Evolutionary conservation across 2,797 vertebrate genomes (phyloP).

Genomic region (Clangula hyemalis): DNA sequence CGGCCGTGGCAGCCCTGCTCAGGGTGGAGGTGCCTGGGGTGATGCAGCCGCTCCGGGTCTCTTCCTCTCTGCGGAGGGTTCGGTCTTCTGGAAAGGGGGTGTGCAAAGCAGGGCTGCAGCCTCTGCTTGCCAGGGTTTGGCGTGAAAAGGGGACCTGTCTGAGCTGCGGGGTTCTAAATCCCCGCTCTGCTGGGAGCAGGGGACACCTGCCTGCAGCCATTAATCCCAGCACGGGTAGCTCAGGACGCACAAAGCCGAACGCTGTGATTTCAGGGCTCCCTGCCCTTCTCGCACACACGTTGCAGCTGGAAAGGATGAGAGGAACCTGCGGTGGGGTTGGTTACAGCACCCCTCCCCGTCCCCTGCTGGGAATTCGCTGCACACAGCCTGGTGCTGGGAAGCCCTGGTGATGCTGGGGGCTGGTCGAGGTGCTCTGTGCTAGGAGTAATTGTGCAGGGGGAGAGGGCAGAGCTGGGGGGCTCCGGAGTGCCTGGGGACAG

Average conservation of each 20-base stretch:
- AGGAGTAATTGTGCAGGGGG: background rate
- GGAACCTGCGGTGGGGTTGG: fast-evolving
- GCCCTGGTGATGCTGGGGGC: too few relatives aligned
- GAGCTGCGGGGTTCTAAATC: background rate
- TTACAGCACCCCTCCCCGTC: background rate
- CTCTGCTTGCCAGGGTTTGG: background rate
- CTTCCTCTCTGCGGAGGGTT: background rate
- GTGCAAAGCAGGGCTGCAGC: background rate
- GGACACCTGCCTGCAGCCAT: background rate
- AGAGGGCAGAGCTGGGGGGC: background rate
- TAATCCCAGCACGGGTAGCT: background rate
- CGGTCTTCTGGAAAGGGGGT: background rate
- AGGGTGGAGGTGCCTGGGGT: background rate
- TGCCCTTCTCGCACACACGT: background rate
- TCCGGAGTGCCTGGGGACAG: background rate
- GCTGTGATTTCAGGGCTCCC: background rate
- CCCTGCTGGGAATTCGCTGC: background rate
- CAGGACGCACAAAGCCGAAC: background rate
- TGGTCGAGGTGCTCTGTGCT: background rate
- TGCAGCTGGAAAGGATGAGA: background rate
- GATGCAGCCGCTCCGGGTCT: background rate
- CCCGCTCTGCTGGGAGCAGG: fast-evolving
- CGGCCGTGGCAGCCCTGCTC: background rate
- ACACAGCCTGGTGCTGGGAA: background rate
- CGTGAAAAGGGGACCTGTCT: background rate